These are phyloP conservation scores for Lepidothrix coronata DNA, from an alignment of 2,113 vertebrate species.

Conservation along the genomic window DNA sequence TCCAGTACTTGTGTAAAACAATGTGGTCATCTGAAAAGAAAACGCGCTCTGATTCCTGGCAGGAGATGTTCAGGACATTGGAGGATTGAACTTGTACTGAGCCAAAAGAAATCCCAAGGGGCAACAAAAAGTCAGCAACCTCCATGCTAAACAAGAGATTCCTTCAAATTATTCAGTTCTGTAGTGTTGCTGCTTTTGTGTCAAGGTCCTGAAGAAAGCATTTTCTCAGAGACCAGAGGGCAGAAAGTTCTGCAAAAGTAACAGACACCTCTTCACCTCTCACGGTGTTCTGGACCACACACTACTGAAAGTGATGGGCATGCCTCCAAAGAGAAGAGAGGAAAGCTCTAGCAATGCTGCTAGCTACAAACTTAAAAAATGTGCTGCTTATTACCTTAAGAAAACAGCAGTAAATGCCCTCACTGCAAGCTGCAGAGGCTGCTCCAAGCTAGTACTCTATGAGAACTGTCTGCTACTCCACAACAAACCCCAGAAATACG, in stretches of 20 bases:
- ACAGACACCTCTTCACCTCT: background rate
- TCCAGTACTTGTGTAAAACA: constrained; percentile 2
- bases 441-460: background rate
- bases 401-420: background rate
- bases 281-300: constrained; percentile 29
- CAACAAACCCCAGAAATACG: background rate
- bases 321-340: background rate
- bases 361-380: background rate
- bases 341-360: background rate
- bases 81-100: background rate
- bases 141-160: background rate
- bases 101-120: constrained; percentile 27
- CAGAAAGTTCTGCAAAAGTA: constrained; percentile 12
- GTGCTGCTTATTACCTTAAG: background rate
- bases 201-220: background rate
- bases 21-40: constrained; percentile 26
- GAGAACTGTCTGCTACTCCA: background rate
- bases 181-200: background rate
- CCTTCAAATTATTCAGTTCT: background rate
- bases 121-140: background rate
- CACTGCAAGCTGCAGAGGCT: background rate
- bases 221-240: background rate
- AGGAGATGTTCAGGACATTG: background rate
- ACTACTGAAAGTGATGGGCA: background rate
- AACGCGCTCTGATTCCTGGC: background rate